phyloP scores from a whole-genome alignment of 2,888 invertebrate species.

The Iphiclides podalirius region DNA sequence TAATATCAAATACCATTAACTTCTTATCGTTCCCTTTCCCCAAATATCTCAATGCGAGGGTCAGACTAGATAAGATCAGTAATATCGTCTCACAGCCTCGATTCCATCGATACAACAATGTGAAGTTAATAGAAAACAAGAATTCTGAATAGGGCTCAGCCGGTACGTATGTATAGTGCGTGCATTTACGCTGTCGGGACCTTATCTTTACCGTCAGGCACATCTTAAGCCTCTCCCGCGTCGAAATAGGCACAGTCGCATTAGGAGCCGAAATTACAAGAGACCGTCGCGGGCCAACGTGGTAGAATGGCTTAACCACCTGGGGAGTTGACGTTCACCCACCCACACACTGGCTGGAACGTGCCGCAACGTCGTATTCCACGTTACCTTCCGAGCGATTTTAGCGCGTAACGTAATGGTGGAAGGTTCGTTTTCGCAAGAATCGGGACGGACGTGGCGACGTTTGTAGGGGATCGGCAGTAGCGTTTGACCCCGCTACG shows the following conservation, averaged over 20 bases:
- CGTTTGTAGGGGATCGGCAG: slow-evolving; percentile 40
- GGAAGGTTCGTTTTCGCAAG: slow-evolving; percentile 29
- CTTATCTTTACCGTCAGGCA: slow-evolving; percentile 71
- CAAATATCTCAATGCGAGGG: too few relatives aligned
- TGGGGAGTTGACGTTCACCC: slow-evolving; percentile 64
- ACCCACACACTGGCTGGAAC: slow-evolving; percentile 37
- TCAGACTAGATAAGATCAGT: too few relatives aligned
- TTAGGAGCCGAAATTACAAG: slow-evolving; percentile 79
- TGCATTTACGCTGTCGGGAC: slow-evolving; percentile 26
- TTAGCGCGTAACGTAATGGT: slow-evolving; percentile 27
- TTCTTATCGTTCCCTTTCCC: too few relatives aligned
- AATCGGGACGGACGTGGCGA: not conserved
- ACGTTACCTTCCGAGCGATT: slow-evolving; percentile 24
- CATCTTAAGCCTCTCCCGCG: slow-evolving; percentile 70
- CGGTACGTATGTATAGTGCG: slow-evolving; percentile 27
- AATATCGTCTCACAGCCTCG: too few relatives aligned
- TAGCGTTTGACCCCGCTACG: slow-evolving; percentile 76
- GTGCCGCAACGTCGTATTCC: slow-evolving; percentile 41
- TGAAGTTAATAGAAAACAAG: too few relatives aligned
- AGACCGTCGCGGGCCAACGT: slow-evolving; percentile 77
- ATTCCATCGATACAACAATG: too few relatives aligned
- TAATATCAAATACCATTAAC: too few relatives aligned
- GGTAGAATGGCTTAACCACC: slow-evolving; percentile 76
- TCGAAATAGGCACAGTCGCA: slow-evolving; percentile 79
- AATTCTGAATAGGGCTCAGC: too few relatives aligned